Base-by-base conservation (phyloP, 2,888 invertebrate genomes). In the Hypena proboscidalis region DNA sequence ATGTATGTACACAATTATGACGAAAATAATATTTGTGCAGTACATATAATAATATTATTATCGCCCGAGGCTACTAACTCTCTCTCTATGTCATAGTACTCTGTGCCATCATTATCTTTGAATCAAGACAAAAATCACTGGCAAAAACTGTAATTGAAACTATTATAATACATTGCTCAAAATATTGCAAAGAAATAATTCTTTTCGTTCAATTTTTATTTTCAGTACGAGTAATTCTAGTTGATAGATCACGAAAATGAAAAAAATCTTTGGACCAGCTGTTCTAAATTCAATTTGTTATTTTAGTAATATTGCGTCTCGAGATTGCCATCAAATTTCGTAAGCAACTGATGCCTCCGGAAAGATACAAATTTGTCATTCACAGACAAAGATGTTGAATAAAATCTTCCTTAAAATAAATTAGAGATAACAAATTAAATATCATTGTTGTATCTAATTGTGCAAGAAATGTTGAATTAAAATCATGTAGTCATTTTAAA, bases 301-400 rank as follows among this genome's bases (percentile, higher is more conserved):
- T 70, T 70, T 69, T 59, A 56, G 53, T 70, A n/a, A n/a, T n/a
- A 70, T 61, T 62, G 56, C 50, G 48, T 43, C 41, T 34, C 29
- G 44, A 39, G 48, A 60, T 41, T 36, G 46, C 70, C 71, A 72
- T 75, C 75, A 75, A 80, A 80, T 78, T 62, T 76, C 70, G 70
- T 63, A 74, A 80, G 72, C 79, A 83, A 80, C 72, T 80, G 80
- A 83, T 80, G 82, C 75, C 70, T 52, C 45, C 26, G 50, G 61
- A 60, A 75, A 73, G 72, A 70, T 73, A 74, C 73, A 70, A 77
- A 86, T 86, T 85, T 83, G 80, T 88, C 87, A 87, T 79, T 74
- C 64, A 59, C 70, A 73, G 63, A n/a, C n/a, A n/a, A n/a, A n/a
- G n/a, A n/a, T n/a, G n/a, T n/a, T n/a, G n/a, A n/a, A n/a, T n/a